These are phyloP conservation scores for Squalus acanthias DNA, from an alignment of 2,797 vertebrate species.

Conservation along the genomic window DNA sequence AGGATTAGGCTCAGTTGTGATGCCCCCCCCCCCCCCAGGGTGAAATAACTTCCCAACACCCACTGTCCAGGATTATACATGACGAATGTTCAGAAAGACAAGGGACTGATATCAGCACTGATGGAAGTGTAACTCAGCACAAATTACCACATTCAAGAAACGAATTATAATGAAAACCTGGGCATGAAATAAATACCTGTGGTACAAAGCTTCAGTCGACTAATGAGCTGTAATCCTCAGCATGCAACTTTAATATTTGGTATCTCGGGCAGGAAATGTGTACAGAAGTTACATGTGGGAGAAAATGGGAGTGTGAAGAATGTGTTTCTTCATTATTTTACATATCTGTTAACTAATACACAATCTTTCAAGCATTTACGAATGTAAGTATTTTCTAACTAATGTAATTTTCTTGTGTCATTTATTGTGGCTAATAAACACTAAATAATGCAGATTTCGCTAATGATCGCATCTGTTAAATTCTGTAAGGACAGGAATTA, in stretches of 20 bases:
- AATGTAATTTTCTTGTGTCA: background rate
- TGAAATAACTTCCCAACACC: conserved; percentile 16
- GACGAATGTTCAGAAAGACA: background rate
- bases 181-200: background rate
- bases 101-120: background rate
- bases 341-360: background rate
- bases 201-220: background rate
- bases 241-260: background rate
- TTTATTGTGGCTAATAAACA: background rate
- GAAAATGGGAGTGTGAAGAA: background rate
- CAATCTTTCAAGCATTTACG: background rate
- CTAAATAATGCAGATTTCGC: background rate
- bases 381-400: background rate
- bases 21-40: background rate
- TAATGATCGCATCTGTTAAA: background rate
- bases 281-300: background rate
- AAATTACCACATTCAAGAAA: background rate
- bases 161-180: background rate
- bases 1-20: conserved; percentile 1
- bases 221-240: background rate
- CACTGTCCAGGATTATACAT: background rate
- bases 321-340: background rate
- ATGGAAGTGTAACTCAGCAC: background rate
- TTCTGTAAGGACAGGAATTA: background rate
- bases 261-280: background rate